Base-by-base conservation (phyloP, 2,797 vertebrate genomes). In the Salarias fasciatus region DNA sequence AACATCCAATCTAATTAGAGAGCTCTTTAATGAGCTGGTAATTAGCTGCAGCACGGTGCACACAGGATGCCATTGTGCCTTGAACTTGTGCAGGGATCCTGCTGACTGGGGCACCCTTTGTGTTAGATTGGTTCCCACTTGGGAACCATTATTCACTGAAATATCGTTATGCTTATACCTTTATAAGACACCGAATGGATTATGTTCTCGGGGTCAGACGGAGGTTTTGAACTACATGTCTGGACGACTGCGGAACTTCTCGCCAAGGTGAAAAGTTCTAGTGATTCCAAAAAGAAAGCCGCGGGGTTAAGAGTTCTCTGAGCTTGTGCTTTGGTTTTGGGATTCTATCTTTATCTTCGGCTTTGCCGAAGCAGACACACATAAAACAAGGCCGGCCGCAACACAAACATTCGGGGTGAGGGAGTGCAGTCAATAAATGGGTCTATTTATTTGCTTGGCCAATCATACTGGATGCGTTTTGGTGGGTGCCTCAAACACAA, bases 1-100 rank as follows among this genome's bases (percentile, higher is more conserved):
- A 92, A 89, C 84, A 83, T 88, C 79, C 72, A 89, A 93, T 92
- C 86, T 88, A 91, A 92, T 93, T 89, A 92, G 58, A 87, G 72
- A 50, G 60, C 6, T 54, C 77, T 90, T 92, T 89, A 91, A 92
- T 86, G 80, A 85, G 80, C 11, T 61, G 72, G 67, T 87, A 86
- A 90, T 92, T 89, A 88, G 82, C 85, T 52, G 66, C 75, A 77
- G 82, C 86, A 61, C 10, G 72, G 65, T 37, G 77, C 83, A 91
- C 90, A 92, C 87, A 85, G 66, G 57, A 45, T 33, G 53, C 59
- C 75, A 80, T 92, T 92, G 86, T 91, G 76, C 51, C 59, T 43
- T 89, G 86, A 91, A 84, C 87, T 89, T 82, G 80, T 75, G 77
- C 83, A 73, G 43, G 28, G 61, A 76, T 59, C 76, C 77, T 70